phyloP scores from a whole-genome alignment of 2,888 invertebrate genomes.

The Syrphus vitripennis region DNA sequence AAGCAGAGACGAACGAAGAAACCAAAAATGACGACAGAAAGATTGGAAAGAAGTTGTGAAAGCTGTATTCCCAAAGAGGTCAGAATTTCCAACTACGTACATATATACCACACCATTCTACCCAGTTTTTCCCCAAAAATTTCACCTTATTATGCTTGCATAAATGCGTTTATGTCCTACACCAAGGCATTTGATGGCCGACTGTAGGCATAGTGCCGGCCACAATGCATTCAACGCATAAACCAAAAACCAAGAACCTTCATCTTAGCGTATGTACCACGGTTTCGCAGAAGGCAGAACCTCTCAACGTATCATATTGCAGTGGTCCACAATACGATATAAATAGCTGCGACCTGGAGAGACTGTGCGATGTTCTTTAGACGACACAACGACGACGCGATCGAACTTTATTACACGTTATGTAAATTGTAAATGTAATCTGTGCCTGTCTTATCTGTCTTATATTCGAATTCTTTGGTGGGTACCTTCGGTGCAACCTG shows the following conservation, averaged over 20 bases:
- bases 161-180: conserved; percentile 71
- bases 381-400: conserved; percentile 20
- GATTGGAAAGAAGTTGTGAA: conserved; percentile 71
- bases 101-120: conserved; percentile 57
- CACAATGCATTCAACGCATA: conserved; percentile 68
- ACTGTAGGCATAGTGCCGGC: conserved; percentile 13
- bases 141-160: conserved; percentile 72
- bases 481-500: conserved; percentile 32
- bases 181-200: conserved; percentile 46
- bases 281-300: conserved; percentile 34
- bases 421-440: conserved; percentile 70
- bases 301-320: conserved; percentile 59
- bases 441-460: conserved; percentile 66
- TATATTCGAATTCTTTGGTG: conserved; percentile 51
- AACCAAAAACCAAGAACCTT: conserved; percentile 53
- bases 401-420: conserved; percentile 59
- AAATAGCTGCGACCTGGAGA: background rate
- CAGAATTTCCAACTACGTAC: conserved; percentile 67
- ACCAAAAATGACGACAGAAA: conserved; percentile 42
- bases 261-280: conserved; percentile 21
- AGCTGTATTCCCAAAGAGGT: conserved; percentile 71
- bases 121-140: conserved; percentile 69
- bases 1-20: conserved; percentile 11
- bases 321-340: conserved; percentile 7
- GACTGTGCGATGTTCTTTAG: background rate